Conservation (phyloP, 2,113 vertebrate genomes). For the Chamaea fasciata region DNA sequence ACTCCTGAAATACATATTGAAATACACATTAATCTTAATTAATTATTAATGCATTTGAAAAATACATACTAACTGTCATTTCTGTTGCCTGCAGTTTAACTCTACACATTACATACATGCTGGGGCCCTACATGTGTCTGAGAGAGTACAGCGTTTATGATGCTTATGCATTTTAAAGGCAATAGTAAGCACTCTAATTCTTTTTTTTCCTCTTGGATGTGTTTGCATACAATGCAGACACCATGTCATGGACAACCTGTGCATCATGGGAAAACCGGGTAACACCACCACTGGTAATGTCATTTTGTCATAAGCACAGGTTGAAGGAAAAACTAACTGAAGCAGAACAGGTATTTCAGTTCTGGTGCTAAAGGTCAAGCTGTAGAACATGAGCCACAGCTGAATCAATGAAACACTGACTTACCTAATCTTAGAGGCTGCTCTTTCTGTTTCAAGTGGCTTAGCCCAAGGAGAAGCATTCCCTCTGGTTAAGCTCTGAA, state of each 20-base stretch:
- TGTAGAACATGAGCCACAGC: not conserved
- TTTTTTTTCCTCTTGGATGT: not conserved
- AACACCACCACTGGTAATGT: not conserved
- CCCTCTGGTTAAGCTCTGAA: not conserved
- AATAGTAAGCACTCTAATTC: not conserved
- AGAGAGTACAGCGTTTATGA: not conserved
- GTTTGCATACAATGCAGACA: not conserved
- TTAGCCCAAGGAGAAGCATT: not conserved
- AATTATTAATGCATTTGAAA: not conserved
- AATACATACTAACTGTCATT: not conserved
- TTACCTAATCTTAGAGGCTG: not conserved
- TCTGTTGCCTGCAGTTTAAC: not conserved
- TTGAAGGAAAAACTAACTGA: not conserved
- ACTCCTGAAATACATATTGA: not conserved
- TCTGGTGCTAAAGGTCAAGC: not conserved
- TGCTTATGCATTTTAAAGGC: not conserved
- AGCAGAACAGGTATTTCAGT: not conserved
- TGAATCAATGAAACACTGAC: not conserved
- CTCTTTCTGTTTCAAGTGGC: not conserved
- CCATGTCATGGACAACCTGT: not conserved
- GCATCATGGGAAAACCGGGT: not conserved
- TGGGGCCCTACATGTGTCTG: not conserved
- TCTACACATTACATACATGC: no score
- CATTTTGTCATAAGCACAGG: not conserved
- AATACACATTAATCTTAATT: not conserved